Evolutionary conservation across 2,888 invertebrate genomes (phyloP).

Genomic region (Willowsia nigromaculata): DNA sequence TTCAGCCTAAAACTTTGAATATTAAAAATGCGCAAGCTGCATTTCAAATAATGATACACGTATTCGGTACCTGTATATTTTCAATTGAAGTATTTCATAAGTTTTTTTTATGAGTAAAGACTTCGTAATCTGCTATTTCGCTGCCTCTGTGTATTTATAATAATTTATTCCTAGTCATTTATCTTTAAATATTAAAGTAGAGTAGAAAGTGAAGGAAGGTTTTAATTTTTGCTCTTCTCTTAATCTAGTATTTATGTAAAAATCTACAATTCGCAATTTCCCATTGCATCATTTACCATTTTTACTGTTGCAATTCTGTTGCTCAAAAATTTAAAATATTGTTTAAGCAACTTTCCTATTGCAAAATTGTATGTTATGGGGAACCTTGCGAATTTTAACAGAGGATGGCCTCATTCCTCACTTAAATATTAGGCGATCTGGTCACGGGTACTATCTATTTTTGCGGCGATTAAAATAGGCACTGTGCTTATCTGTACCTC

Average conservation of each 20-base stretch:
- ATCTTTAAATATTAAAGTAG: constrained; percentile 9
- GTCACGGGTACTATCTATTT: constrained; percentile 24
- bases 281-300: neutral
- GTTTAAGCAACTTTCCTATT: neutral
- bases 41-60: constrained; percentile 18
- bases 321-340: neutral
- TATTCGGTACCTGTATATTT: constrained; percentile 36
- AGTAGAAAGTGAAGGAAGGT: constrained; percentile 61
- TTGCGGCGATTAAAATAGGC: constrained; percentile 48
- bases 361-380: neutral
- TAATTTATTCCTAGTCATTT: neutral
- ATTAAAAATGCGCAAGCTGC: constrained; percentile 13
- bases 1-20: constrained; percentile 40
- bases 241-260: constrained; percentile 5
- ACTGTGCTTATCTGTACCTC: constrained; percentile 60
- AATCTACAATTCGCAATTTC: neutral
- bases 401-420: neutral
- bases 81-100: constrained; percentile 27
- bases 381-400: neutral
- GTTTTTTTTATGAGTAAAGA: neutral
- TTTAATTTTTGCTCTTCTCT: neutral
- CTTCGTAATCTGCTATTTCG: neutral
- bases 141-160: neutral
- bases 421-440: neutral
- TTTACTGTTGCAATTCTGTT: neutral